phyloP scores from a whole-genome alignment of 2,113 vertebrate genomes.

The Centropristis striata region DNA sequence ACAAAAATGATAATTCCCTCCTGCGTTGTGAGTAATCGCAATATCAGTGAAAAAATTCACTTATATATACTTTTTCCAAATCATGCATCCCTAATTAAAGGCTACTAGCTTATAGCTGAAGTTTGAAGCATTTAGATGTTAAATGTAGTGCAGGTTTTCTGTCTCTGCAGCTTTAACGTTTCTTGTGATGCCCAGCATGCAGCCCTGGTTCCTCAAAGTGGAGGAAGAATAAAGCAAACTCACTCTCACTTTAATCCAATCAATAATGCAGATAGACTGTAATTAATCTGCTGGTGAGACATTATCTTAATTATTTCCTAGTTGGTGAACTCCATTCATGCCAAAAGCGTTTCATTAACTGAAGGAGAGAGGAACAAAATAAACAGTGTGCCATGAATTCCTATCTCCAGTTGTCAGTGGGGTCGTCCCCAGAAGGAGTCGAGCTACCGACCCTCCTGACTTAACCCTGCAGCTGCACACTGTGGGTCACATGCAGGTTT shows the following conservation, averaged over 20 bases:
- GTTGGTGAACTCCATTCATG: background rate
- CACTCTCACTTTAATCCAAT: background rate
- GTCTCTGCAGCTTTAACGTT: background rate
- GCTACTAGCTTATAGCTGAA: no score
- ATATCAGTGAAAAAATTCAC: no score
- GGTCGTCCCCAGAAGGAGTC: no score
- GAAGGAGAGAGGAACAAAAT: no score
- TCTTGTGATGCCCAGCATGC: background rate
- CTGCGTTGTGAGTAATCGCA: no score
- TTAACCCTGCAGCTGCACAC: conserved; percentile 11
- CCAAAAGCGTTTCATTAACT: background rate
- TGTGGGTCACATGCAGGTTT: conserved; percentile 12
- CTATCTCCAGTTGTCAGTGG: no score
- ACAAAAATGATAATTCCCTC: no score
- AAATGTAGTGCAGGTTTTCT: background rate
- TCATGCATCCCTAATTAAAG: no score
- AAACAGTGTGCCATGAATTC: no score
- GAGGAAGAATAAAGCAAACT: conserved; percentile 2
- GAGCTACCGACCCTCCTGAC: background rate
- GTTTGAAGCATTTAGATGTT: no score
- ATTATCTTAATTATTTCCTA: conserved; percentile 33
- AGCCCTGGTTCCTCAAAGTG: background rate
- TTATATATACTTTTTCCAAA: no score
- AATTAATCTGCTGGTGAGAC: conserved; percentile 34
- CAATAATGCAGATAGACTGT: conserved; percentile 1